Evolutionary conservation across 2,888 invertebrate species (phyloP), one percentile per base, ranked within the genome.

Genomic region (Aporophyla lueneburgensis): DNA sequence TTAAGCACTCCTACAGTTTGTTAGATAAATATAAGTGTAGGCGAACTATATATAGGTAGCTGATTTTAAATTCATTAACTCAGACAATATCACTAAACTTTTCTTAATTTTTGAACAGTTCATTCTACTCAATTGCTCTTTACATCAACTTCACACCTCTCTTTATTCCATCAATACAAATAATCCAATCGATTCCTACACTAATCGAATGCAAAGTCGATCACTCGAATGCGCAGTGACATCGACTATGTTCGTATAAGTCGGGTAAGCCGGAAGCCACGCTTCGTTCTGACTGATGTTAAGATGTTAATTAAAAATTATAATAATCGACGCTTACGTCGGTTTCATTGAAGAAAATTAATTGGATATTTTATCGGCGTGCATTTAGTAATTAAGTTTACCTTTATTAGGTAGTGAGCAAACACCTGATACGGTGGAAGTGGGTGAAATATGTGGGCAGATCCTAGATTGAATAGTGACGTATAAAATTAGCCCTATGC

Each of bases 291-390:
- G 89, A 91, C 90, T 85, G 84, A 87, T 87, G 84, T 90, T 88
- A 89, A 91, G 84, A 87, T 87, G 84, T 90, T 88, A 89, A 91
- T 91, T 91, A 88, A 89, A 89, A 88, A 86, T 88, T 89, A 89
- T 86, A 87, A 86, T 87, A 84, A 86, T 87, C 85, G 81, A 76
- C 27, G 73, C 71, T 74, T 66, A 71, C 56, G 71, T 77, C 68
- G 76, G 71, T 86, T 65, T 72, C 66, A 85, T 86, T 76, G 68
- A 73, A 70, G 71, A 78, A 63, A 78, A 83, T 74, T 81, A 83
- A 86, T 81, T 84, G 51, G 76, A 71, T 83, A 78, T 71, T 53
- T 78, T 73, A 83, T 73, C 46, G 76, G 19, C 67, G 5, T 76
- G 81, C 76, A 61, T 33, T 68, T 58, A 59, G 54, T 81, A 81